A percentile compares a stretch with the other conserved stretches of the same genome.
Evolutionary conservation across 1,140 invertebrate species (phyloP).

Genomic region (Lepidotrigona ventralis): DNA sequence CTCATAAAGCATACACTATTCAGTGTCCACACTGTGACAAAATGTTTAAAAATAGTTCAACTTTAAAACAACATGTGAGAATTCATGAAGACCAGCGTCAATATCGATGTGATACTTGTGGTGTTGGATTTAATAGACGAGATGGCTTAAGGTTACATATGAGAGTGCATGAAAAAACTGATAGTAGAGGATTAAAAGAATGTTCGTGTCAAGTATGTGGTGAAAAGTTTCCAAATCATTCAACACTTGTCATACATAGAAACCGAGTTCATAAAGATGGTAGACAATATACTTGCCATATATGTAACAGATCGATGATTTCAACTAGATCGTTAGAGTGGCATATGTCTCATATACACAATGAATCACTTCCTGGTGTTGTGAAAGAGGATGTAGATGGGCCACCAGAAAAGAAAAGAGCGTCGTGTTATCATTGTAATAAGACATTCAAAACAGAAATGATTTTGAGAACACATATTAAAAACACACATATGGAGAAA

Average conservation of each 20-base stretch:
- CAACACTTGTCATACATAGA: slow-evolving; percentile 77
- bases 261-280: slow-evolving; percentile 78
- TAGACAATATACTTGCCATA: slow-evolving; percentile 76
- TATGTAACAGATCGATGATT: slow-evolving; percentile 79
- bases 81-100: slow-evolving; percentile 79
- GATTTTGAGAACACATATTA: slow-evolving; percentile 77
- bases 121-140: slow-evolving; percentile 78
- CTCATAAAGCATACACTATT: slow-evolving; percentile 78
- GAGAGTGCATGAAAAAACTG: slow-evolving; percentile 75
- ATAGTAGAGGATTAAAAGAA: slow-evolving; percentile 76
- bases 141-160: slow-evolving; percentile 80
- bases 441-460: slow-evolving; percentile 79
- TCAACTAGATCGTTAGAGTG: slow-evolving; percentile 76
- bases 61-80: slow-evolving; percentile 77
- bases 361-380: slow-evolving; percentile 67
- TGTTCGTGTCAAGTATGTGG: slow-evolving; percentile 78
- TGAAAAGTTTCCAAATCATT: slow-evolving; percentile 78
- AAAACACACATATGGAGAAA: slow-evolving; percentile 78
- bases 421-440: slow-evolving; percentile 74
- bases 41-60: slow-evolving; percentile 79
- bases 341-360: slow-evolving; percentile 78
- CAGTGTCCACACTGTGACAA: slow-evolving; percentile 78
- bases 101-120: slow-evolving; percentile 77
- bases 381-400: slow-evolving; percentile 60
- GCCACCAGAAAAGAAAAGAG: slow-evolving; percentile 69